Conservation (phyloP, 2,888 invertebrate species). For the Alviniconcha strummeri region DNA sequence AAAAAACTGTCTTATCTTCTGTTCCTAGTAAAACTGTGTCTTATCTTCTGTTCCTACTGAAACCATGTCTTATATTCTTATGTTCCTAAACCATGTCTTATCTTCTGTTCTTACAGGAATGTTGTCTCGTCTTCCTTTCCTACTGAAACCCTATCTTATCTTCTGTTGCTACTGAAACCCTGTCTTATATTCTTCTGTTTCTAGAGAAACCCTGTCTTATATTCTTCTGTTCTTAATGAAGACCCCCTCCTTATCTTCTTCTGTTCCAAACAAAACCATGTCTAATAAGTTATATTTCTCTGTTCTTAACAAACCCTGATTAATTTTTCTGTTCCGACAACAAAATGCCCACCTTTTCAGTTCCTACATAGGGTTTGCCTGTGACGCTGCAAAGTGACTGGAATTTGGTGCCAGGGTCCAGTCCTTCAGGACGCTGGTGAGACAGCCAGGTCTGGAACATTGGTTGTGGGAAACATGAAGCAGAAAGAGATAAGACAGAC, state of each 20-base stretch:
- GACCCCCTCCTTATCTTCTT: not conserved
- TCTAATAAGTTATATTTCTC: too few species aligned
- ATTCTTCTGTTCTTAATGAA: not conserved
- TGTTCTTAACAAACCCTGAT: not conserved
- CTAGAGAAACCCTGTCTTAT: not conserved
- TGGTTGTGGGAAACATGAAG: not conserved
- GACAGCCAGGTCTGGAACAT: conserved; percentile 56
- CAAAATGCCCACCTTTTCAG: conserved; percentile 46
- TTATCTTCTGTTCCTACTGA: too few species aligned
- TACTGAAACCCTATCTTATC: too few species aligned
- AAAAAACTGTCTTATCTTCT: too few species aligned
- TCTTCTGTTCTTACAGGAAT: too few species aligned
- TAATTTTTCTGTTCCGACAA: not conserved
- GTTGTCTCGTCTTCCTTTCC: too few species aligned
- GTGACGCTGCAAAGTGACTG: conserved; percentile 44
- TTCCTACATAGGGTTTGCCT: conserved; percentile 48
- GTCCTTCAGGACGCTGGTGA: conserved; percentile 49
- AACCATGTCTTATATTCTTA: too few species aligned
- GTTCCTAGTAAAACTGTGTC: too few species aligned
- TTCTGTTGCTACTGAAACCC: too few species aligned
- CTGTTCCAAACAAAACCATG: too few species aligned
- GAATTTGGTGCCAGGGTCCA: conserved; percentile 53
- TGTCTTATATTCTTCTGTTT: not conserved
- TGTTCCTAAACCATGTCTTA: too few species aligned
- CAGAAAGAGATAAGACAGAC: not conserved